A percentile compares a stretch with the other conserved stretches of the same genome.
phyloP scores from a whole-genome alignment of 2,113 vertebrate species.

The Cyprinodon brontotheroides region DNA sequence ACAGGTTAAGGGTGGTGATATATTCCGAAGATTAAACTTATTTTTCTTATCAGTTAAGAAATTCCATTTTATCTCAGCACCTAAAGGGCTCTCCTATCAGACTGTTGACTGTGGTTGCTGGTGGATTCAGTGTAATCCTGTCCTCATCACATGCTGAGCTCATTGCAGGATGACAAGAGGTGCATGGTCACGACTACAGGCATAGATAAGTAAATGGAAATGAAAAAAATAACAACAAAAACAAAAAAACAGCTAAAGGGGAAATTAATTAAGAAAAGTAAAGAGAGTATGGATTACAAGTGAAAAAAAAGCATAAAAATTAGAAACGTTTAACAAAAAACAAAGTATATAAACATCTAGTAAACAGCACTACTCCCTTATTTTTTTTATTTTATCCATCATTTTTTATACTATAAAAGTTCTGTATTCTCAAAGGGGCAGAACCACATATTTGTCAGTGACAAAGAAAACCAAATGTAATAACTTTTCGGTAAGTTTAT shows the following conservation, averaged over 20 bases:
- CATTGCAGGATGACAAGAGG: background rate
- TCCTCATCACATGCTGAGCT: background rate
- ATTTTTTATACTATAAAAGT: too few species aligned
- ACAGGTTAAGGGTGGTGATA: background rate
- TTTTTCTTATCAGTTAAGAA: background rate
- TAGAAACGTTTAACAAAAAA: background rate
- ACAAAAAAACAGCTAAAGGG: too few species aligned
- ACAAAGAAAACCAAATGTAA: background rate
- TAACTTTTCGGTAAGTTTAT: background rate
- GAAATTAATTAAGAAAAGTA: background rate
- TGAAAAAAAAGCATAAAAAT: background rate
- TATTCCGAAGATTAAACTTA: too few species aligned
- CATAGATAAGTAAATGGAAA: background rate
- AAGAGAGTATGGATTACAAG: background rate
- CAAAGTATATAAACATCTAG: too few species aligned
- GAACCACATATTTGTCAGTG: background rate
- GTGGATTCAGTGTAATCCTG: too few species aligned
- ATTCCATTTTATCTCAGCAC: background rate
- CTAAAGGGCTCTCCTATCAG: background rate
- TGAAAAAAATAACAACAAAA: background rate
- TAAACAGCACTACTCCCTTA: too few species aligned
- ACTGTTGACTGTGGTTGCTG: background rate
- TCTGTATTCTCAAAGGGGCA: background rate
- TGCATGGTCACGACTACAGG: background rate
- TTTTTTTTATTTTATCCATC: too few species aligned